Evolutionary conservation across 1,140 invertebrate species (phyloP).

Genomic region (Lordiphosa stackelbergi): DNA sequence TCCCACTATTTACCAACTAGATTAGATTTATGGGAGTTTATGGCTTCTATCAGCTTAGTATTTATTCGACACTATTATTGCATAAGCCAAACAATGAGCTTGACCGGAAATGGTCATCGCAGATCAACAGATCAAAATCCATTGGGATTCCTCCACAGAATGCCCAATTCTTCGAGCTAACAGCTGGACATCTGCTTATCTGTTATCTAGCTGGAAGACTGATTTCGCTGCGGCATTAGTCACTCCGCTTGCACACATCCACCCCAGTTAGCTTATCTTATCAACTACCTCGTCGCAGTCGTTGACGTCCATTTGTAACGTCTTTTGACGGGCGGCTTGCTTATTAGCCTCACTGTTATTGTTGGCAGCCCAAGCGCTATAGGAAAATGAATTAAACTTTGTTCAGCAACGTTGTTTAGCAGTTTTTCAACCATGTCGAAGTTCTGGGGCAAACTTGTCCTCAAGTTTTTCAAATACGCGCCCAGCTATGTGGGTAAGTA

Average conservation of each 20-base stretch:
- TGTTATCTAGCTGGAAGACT: constrained; percentile 18
- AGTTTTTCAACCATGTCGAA: constrained; percentile 40
- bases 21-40: constrained; percentile 16
- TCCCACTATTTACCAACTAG: constrained; percentile 4
- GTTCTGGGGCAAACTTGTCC: constrained; percentile 55
- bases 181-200: constrained; percentile 27
- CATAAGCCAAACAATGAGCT: not conserved
- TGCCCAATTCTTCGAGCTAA: not conserved
- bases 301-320: constrained; percentile 11
- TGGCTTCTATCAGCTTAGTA: not conserved
- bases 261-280: constrained; percentile 37
- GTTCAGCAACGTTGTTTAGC: constrained; percentile 1
- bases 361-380: constrained; percentile 6
- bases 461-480: constrained; percentile 64
- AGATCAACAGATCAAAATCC: not conserved
- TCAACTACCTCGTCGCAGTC: constrained; percentile 23
- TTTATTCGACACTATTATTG: not conserved
- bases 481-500: constrained; percentile 70
- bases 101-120: not conserved
- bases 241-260: constrained; percentile 20
- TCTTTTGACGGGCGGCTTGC: constrained; percentile 1
- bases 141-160: not conserved
- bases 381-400: constrained; percentile 29
- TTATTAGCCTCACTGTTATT: constrained; percentile 10
- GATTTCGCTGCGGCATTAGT: constrained; percentile 30